Evolutionary conservation across 2,797 vertebrate species (phyloP).

Genomic region (Tamandua tetradactyla): DNA sequence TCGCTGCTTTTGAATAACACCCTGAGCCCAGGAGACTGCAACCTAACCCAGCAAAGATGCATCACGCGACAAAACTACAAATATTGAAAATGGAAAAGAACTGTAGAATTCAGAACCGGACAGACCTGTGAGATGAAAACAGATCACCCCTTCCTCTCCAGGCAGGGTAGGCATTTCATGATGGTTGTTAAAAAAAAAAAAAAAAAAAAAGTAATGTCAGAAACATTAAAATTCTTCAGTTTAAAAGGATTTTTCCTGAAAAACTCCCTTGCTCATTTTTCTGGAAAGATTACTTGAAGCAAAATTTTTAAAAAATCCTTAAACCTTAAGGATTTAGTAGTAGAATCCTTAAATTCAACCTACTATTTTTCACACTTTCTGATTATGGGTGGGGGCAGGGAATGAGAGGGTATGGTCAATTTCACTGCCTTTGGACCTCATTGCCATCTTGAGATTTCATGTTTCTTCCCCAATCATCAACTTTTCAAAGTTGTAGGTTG

Average conservation of each 20-base stretch:
- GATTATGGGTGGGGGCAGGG: not conserved
- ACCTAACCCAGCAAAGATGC: not conserved
- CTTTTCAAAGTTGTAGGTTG: not conserved
- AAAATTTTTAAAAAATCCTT: constrained; percentile 42
- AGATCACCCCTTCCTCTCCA: not conserved
- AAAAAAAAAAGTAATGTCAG: constrained; percentile 48
- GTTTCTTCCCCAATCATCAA: not conserved
- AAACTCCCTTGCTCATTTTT: constrained; percentile 62
- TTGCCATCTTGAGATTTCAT: not conserved
- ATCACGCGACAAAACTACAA: not conserved
- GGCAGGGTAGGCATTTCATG: not conserved
- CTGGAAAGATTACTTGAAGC: not conserved
- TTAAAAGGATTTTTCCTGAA: constrained; percentile 52
- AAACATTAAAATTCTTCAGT: constrained; percentile 19
- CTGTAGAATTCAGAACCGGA: not conserved
- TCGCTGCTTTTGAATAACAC: not conserved
- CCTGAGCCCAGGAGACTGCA: not conserved
- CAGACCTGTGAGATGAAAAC: not conserved
- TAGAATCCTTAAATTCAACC: not conserved
- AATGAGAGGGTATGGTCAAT: not conserved
- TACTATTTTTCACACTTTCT: not conserved
- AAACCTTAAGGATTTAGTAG: constrained; percentile 36
- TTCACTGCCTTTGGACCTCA: not conserved
- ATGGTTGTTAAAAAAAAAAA: not conserved
- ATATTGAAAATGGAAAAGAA: not conserved